A percentile compares a stretch with the other conserved stretches of the same genome.
Evolutionary conservation across 2,888 invertebrate genomes (phyloP).

Genomic region (Phyllotreta striolata): DNA sequence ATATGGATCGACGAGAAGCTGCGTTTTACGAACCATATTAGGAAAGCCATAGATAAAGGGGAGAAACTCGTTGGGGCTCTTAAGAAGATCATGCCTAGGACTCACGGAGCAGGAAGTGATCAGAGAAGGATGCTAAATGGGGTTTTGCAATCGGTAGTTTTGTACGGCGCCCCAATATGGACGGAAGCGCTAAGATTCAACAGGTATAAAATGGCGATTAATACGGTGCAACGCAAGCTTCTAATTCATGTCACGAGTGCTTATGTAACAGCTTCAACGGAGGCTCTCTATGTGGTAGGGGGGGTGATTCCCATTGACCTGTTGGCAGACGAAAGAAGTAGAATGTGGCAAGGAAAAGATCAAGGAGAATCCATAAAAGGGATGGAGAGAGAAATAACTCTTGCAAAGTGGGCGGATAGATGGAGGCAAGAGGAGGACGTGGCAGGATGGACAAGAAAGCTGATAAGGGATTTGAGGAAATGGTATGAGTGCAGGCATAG

Average conservation of each 20-base stretch:
- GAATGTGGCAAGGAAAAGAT: neutral
- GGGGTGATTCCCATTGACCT: too few species aligned
- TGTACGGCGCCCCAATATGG: neutral
- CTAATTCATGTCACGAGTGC: slow-evolving; percentile 18
- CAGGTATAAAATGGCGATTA: slow-evolving; percentile 24
- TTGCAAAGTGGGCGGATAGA: slow-evolving; percentile 6
- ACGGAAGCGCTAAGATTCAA: neutral
- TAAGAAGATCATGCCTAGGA: neutral
- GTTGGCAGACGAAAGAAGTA: neutral
- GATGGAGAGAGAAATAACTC: neutral
- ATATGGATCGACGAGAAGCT: neutral
- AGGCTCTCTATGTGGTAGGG: too few species aligned
- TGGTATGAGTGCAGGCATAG: slow-evolving; percentile 20
- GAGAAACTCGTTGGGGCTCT: neutral
- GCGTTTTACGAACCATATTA: neutral
- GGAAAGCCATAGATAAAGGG: neutral
- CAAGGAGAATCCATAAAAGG: neutral
- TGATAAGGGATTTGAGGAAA: slow-evolving; percentile 21
- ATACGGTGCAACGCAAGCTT: slow-evolving; percentile 21
- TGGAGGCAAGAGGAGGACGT: neutral
- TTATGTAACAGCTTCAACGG: too few species aligned
- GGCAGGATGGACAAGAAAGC: slow-evolving; percentile 16
- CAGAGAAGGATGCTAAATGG: neutral
- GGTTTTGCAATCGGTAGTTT: neutral
- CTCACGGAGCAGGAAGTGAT: neutral